phyloP scores from a whole-genome alignment of 2,888 invertebrate species.

The Phoenoteleia sp. region DNA sequence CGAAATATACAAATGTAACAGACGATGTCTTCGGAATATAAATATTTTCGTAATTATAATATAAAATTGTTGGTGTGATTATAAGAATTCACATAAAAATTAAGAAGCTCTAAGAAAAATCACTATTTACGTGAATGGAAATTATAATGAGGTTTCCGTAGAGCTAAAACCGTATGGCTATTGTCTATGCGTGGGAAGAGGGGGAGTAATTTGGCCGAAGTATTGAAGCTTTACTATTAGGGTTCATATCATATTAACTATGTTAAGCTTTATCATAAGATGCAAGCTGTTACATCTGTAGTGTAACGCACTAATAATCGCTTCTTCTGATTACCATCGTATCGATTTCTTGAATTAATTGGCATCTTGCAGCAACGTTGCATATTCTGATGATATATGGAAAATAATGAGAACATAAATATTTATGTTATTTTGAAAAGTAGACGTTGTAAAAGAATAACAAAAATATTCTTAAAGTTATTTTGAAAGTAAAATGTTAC shows the following conservation, averaged over 20 bases:
- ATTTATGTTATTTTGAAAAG: too few relatives aligned
- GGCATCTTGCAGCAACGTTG: not conserved
- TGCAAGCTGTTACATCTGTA: conserved; percentile 22
- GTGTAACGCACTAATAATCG: not conserved
- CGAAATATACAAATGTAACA: too few relatives aligned
- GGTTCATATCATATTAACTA: not conserved
- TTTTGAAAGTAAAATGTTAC: too few relatives aligned
- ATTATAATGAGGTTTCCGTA: not conserved
- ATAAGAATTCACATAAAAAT: too few relatives aligned
- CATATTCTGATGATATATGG: not conserved
- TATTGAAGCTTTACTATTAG: not conserved
- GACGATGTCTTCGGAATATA: too few relatives aligned
- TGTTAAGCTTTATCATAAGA: conserved; percentile 1
- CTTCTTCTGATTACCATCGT: not conserved
- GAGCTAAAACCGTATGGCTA: not conserved
- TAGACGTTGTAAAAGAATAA: too few relatives aligned
- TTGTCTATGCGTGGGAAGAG: not conserved
- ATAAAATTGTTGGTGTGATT: too few relatives aligned
- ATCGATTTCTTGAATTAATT: conserved; percentile 6
- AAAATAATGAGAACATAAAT: not conserved
- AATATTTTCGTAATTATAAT: too few relatives aligned
- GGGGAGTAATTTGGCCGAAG: not conserved
- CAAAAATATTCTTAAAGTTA: too few relatives aligned
- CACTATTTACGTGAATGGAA: not conserved
- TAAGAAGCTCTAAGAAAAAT: too few relatives aligned